phyloP scores from a whole-genome alignment of 2,888 invertebrate species.

The Serripes groenlandicus region DNA sequence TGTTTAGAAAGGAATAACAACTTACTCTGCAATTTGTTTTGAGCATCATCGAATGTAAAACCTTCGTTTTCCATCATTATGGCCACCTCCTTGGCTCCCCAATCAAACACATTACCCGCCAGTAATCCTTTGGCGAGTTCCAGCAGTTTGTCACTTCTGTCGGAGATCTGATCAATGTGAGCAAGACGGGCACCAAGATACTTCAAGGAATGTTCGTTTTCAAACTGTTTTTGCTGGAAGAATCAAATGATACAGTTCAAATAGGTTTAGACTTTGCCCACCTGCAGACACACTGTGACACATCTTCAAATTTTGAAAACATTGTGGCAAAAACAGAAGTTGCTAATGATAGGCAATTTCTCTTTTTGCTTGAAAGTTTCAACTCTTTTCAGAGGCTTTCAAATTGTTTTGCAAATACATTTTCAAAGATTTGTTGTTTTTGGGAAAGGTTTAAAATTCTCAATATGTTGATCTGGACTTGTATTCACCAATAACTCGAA shows the following conservation, averaged over 20 bases:
- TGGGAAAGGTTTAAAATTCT: no score
- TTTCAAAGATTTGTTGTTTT: no score
- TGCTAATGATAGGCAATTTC: not conserved
- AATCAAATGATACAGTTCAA: not conserved
- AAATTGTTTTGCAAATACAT: no score
- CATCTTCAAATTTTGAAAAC: no score
- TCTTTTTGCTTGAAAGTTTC: not conserved
- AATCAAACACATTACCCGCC: conserved; percentile 98
- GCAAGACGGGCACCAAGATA: conserved; percentile 90
- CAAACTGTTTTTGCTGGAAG: conserved; percentile 93
- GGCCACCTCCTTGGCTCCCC: conserved; percentile 97
- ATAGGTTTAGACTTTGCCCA: no score
- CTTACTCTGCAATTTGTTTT: conserved; percentile 92
- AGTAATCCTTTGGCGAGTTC: conserved; percentile 88
- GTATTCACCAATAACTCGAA: no score
- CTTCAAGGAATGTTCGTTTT: conserved; percentile 93
- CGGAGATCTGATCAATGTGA: conserved; percentile 90
- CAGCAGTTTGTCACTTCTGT: conserved; percentile 84
- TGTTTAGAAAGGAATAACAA: no score
- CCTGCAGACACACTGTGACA: no score
- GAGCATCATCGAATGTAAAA: conserved; percentile 94
- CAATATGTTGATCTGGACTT: no score
- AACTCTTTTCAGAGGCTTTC: not conserved
- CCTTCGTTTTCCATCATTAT: conserved; percentile 91
- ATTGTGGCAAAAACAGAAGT: not conserved